Percentiles rank a stretch among this genome's conserved stretches.
Conservation (phyloP, 2,888 invertebrate species). For the Unio pictorum region DNA sequence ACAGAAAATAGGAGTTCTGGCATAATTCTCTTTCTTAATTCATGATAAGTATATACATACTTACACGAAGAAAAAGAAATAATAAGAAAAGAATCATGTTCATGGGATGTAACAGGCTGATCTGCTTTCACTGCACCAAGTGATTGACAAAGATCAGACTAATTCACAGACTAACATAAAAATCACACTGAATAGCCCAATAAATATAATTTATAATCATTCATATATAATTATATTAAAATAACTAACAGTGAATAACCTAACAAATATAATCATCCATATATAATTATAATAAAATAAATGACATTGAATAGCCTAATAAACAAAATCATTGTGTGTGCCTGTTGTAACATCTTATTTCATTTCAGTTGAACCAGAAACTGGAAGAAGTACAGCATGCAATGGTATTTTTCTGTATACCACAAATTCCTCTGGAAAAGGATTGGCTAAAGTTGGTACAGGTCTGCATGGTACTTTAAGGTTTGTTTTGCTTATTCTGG, state of each 20-base stretch:
- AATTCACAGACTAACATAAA: no score
- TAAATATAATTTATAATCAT: neutral
- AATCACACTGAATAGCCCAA: neutral
- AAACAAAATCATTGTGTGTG: neutral
- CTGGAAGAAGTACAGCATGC: constrained; percentile 62
- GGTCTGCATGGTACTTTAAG: constrained; percentile 69
- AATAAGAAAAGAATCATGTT: no score
- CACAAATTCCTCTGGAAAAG: constrained; percentile 65
- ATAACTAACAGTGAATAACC: neutral
- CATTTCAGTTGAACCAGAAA: constrained; percentile 57
- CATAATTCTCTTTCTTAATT: no score
- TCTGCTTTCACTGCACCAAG: no score
- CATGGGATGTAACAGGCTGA: no score
- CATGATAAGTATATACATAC: no score
- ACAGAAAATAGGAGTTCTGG: no score
- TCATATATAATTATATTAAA: no score
- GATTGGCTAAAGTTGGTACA: constrained; percentile 69
- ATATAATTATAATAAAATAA: no score
- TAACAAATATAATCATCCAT: neutral
- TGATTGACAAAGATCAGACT: no score
- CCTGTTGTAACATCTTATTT: constrained; percentile 3
- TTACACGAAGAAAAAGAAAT: no score
- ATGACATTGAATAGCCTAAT: no score
- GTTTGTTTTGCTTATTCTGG: constrained; percentile 29
- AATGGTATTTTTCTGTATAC: constrained; percentile 69